Evolutionary conservation across 2,113 vertebrate species (phyloP), one percentile per base, ranked within the genome.

Genomic region (Oreochromis tanganicae): DNA sequence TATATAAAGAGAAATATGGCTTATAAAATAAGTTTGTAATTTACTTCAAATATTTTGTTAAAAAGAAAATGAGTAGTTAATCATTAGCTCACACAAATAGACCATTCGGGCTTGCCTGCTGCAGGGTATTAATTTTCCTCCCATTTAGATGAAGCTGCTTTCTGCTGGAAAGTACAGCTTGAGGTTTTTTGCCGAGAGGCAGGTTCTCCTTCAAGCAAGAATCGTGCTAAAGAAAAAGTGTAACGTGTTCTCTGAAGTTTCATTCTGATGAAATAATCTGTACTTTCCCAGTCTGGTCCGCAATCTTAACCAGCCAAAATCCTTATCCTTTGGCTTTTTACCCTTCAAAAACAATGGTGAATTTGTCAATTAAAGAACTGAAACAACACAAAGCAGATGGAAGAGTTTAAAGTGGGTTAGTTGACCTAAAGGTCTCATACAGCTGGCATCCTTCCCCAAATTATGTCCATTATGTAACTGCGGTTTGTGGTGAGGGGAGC

Each of bases 381-480:
- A 55, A 78, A 34, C 27, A 63, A 81, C 59, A 79, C 19, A 85
- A 79, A 86, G 46, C 38, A 83, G 21, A 85, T 79, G 75, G 54
- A 91, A 89, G 41, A 19, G 46, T 85, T 87, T 48, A 54, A 80
- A 57, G 75, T 17, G 7, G 21, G 71, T 91, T 46, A 85, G 27
- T 75, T 43, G 29, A 66, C 43, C 52, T 56, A 68, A 52, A 85
- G 34, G 66, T 89, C 48, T 82, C 19, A 82, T 48, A 50, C 85
- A 83, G 54, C 41, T 17, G 36, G 63, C 43, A 38, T 86, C 38
- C 12, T 81, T 21, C 27, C 66, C 24, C 36, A 14, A 29, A 66
- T 43, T 50, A 87, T 19, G 36, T 55, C 36, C 3, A 16, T 94
- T 95, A 85, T 89, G 54, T 91, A 93, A 94, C 59, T 68, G 41